A percentile compares a stretch with the other conserved stretches of the same genome.
phyloP scores from a whole-genome alignment of 2,888 invertebrate species.

The Aphelenchoides bicaudatus region DNA sequence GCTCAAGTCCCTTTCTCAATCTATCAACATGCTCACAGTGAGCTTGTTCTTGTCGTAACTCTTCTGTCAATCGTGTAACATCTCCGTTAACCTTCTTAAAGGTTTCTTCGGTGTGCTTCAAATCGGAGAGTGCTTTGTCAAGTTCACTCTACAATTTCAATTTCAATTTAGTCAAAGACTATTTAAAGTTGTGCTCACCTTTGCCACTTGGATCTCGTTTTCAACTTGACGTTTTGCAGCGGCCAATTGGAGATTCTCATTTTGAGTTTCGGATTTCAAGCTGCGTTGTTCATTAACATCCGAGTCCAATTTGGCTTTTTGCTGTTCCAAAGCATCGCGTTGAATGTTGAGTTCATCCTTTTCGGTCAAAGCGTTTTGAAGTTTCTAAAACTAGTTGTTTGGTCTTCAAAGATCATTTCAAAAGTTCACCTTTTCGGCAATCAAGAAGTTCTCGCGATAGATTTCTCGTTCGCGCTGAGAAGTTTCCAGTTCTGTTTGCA shows the following conservation, averaged over 20 bases:
- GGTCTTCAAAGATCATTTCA: conserved; percentile 11
- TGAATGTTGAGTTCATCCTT: conserved; percentile 48
- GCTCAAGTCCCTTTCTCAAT: conserved; percentile 91
- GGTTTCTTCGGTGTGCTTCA: conserved; percentile 97
- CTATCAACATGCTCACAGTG: conserved; percentile 97
- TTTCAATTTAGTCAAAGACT: conserved; percentile 20
- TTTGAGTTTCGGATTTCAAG: conserved; percentile 90
- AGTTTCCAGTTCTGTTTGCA: conserved; percentile 70
- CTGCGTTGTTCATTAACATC: conserved; percentile 95
- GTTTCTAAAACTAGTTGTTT: too few species aligned
- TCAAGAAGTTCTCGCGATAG: conserved; percentile 67
- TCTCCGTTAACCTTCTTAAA: conserved; percentile 86
- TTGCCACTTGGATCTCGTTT: conserved; percentile 55
- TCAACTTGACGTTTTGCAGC: conserved; percentile 76
- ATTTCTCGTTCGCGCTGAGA: conserved; percentile 96
- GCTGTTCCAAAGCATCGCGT: conserved; percentile 69
- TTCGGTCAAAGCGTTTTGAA: conserved; percentile 49
- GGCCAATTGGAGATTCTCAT: conserved; percentile 81
- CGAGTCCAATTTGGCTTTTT: conserved; percentile 69
- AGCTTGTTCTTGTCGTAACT: conserved; percentile 77
- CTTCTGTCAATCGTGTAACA: conserved; percentile 94
- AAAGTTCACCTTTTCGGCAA: conserved; percentile 56
- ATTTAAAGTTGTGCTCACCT: conserved; percentile 35
- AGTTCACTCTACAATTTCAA: conserved; percentile 73
- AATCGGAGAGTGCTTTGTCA: conserved; percentile 95